Evolutionary conservation across 2,797 vertebrate genomes (phyloP), one percentile per base, ranked within the genome.

Genomic region (Adelosebastes latens): DNA sequence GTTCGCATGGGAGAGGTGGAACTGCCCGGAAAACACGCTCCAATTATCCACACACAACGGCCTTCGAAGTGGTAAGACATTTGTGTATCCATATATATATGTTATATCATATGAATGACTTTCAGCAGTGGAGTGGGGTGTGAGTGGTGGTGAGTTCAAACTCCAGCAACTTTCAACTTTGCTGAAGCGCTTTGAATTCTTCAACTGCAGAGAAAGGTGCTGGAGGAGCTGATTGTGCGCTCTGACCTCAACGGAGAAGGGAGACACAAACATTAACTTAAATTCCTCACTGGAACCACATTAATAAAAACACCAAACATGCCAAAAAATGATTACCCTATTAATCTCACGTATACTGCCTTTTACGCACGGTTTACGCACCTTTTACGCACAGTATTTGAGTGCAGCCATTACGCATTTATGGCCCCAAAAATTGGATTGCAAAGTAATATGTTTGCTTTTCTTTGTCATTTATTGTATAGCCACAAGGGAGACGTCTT

Each of bases 1-100:
- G 92, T 99, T 99, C 22, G 94, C 96, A 2, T 98, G 96, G 98
- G 97, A 99, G 89, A 97, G 96, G 88, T 99, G 99, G 99, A 99
- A 98, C 91, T 99, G 99, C 83, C 98, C 99, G 0, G 98, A 99
- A 89, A 99, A 94, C 8, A 96, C 97, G 0, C 95, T 98, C 42
- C 97, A 98, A 75, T 93, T 99, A 66, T 97, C 97, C 8, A 97
- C 97, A 1, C 96, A 98, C 83, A 98, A 96, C 87, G 95, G 96
- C 72, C 94, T 98, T 3, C 95, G 97, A 87, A 96, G 96, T 10
- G 98, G 99, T 99, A 94, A 96, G 96, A 75, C 18, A 49, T 22
- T 0, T 25, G 2, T 25, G 2, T 13, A 42, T 25, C 2, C 8
- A n/a, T 13, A 39, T 39, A 25, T 11, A 6, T 10, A 25, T 39